phyloP scores from a whole-genome alignment of 2,113 vertebrate genomes.

The Zosterops lateralis region DNA sequence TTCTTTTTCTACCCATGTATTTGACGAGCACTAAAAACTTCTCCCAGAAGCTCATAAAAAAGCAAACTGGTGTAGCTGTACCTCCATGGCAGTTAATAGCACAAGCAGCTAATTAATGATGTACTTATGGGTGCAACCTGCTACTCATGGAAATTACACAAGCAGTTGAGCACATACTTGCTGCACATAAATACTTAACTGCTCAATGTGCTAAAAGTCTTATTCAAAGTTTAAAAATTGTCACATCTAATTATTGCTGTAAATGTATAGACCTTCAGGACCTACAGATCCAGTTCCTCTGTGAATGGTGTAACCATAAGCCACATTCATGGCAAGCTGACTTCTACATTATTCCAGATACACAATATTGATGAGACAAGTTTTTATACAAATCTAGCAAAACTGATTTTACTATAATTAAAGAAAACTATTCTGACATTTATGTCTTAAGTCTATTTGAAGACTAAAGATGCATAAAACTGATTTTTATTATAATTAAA shows the following conservation, averaged over 20 bases:
- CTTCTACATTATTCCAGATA: not conserved
- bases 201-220: not conserved
- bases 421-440: conserved; percentile 47
- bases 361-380: not conserved
- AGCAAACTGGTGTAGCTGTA: not conserved
- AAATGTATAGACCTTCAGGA: not conserved
- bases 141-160: not conserved
- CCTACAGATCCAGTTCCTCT: rapidly evolving
- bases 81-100: conserved; percentile 4
- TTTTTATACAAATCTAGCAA: not conserved
- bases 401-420: conserved; percentile 29
- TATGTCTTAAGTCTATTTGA: conserved; percentile 49
- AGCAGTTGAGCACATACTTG: not conserved
- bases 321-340: not conserved
- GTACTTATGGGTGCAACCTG: not conserved
- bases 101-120: conserved; percentile 42
- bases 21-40: not conserved
- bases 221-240: not conserved
- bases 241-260: not conserved
- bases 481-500: not conserved
- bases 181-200: not conserved
- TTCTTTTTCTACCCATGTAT: not conserved
- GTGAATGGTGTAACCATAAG: not conserved
- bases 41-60: not conserved
- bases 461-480: conserved; percentile 42